Conservation (phyloP, 92 coral and sea anemone species). For the Palythoa grandiflora region DNA sequence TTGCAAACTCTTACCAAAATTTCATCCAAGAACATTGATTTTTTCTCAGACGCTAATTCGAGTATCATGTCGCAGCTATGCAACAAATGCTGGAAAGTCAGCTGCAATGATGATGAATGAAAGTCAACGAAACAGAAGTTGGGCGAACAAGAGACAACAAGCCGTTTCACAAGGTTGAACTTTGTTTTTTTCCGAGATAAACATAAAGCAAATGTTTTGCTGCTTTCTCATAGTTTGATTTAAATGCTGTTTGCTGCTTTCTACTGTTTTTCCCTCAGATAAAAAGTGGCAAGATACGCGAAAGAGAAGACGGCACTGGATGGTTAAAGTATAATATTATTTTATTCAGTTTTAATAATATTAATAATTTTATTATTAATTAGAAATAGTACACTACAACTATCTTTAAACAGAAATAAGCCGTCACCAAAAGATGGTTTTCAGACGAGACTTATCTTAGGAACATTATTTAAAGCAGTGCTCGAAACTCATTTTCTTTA, state of each 20-base stretch:
- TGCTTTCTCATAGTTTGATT: not conserved
- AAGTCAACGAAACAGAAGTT: constrained; percentile 33
- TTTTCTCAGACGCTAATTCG: not conserved
- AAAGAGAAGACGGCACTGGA: constrained; percentile 50
- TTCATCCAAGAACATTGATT: not conserved
- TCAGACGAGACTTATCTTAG: not conserved
- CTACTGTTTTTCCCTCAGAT: not conserved
- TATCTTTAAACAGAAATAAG: no score
- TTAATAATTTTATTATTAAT: no score
- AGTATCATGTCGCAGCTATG: constrained; percentile 63
- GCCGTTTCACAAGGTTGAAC: constrained; percentile 16
- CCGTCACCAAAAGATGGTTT: no score
- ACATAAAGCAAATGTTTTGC: not conserved
- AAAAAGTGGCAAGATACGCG: constrained; percentile 33
- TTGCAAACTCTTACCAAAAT: not conserved
- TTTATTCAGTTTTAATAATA: not conserved
- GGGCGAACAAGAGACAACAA: constrained; percentile 31
- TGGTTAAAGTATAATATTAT: constrained; percentile 46
- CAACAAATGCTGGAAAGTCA: constrained; percentile 76
- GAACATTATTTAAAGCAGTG: no score
- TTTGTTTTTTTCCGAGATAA: not conserved
- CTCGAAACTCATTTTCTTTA: no score
- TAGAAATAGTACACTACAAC: no score
- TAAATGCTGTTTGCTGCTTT: not conserved
- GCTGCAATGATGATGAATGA: constrained; percentile 86